Evolutionary conservation across 2,797 vertebrate genomes (phyloP), one percentile per base, ranked within the genome.

Genomic region (Atherinosoma microstoma): DNA sequence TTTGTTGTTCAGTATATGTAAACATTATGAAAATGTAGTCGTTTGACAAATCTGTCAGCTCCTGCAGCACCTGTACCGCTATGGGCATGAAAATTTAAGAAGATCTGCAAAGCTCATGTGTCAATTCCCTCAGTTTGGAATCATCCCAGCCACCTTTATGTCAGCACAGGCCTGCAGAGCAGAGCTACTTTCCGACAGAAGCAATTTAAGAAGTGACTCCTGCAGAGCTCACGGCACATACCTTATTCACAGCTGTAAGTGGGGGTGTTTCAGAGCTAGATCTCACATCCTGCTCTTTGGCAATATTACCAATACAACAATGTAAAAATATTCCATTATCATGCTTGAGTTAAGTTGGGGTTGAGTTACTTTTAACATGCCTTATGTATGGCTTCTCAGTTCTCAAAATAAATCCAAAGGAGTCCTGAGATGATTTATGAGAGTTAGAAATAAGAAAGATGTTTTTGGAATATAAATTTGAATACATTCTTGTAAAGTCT

Each of bases 31-130:
- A 59, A 27, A 70, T 47, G 27, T 45, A 18, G 58, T 61, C 15
- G 58, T 66, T 70, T 61, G 49, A 71, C 61, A 70, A 70, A 73
- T 49, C 58, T 72, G 61, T 84, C 80, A 67, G 36, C 22, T 58
- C 42, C 42, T 45, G 42, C 63, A 75, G 45, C 53, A 49, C 38
- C 35, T 73, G 32, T 58, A 57, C 57, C 29, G 29, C 27, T 71
- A 51, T 62, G 69, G 57, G 36, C 35, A 16, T 74, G 45, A 69
- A 49, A 73, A 58, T 32, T 32, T 62, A 69, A 73, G 49, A 67
- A 73, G 34, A 69, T 30, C 61, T 34, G 20, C 36, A 22, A 35
- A 58, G 58, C 18, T 54, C 10, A 59, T 56, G 64, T 5, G 58
- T 63, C 58, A 58, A 6, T 68, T 45, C 35, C 76, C 38, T 42